phyloP scores from a whole-genome alignment of 2,113 vertebrate genomes.

The Mandrillus leucophaeus region DNA sequence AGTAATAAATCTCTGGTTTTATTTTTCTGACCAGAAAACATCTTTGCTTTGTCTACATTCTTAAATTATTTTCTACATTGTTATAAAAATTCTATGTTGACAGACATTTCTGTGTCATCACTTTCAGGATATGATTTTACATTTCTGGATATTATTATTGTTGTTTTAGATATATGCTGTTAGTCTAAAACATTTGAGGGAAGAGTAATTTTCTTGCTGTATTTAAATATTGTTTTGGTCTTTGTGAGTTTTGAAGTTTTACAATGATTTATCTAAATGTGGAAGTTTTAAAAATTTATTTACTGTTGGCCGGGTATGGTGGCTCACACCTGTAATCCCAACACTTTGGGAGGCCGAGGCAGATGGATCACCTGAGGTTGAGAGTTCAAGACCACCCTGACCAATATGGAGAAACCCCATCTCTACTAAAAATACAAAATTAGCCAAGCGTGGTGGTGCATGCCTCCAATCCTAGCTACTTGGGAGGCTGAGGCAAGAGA shows the following conservation, averaged over 20 bases:
- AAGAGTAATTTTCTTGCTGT: not conserved
- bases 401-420: no score
- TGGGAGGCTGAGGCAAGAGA: no score
- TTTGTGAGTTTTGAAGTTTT: not conserved
- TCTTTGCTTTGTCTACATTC: not conserved
- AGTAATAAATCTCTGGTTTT: conserved; percentile 19
- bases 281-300: not conserved
- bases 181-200: not conserved
- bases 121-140: not conserved
- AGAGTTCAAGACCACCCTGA: no score
- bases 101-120: not conserved
- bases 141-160: not conserved
- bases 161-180: not conserved
- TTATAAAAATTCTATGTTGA: not conserved
- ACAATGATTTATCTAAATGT: not conserved
- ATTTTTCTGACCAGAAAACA: not conserved
- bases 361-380: no score
- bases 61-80: not conserved
- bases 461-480: no score
- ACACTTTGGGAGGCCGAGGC: no score
- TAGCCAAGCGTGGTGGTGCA: no score
- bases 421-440: no score
- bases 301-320: rapidly evolving
- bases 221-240: not conserved
- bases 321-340: no score